Percentiles rank a stretch among this genome's conserved stretches.
Conservation (phyloP, 2,797 vertebrate genomes). For the Ctenopoma multispine region DNA sequence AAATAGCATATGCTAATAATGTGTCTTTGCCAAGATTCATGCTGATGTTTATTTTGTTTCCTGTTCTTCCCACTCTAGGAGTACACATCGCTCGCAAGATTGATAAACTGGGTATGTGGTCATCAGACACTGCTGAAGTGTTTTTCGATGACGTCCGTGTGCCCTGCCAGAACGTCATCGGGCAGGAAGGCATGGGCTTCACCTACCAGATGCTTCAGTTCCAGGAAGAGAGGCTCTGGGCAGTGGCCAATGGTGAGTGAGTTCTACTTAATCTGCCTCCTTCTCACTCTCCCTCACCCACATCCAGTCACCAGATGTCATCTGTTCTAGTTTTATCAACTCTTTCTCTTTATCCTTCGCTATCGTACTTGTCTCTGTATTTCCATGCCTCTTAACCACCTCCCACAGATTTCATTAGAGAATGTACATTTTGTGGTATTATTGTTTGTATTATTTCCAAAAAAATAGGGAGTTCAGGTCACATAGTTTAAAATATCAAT, state of each 20-base stretch:
- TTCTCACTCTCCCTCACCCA: background rate
- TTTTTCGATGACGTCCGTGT: constrained; percentile 90
- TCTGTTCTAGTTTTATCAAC: background rate
- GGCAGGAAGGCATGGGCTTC: constrained; percentile 91
- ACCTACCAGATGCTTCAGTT: constrained; percentile 93
- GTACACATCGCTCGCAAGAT: constrained; percentile 89
- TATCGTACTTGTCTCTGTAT: background rate
- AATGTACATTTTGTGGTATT: background rate
- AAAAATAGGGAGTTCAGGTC: constrained; percentile 22
- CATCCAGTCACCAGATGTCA: background rate
- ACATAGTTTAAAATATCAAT: constrained; percentile 9
- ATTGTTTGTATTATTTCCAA: background rate
- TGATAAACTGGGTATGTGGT: constrained; percentile 89
- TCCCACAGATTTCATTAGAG: background rate
- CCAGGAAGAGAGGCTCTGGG: constrained; percentile 90
- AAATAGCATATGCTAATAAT: constrained; percentile 1
- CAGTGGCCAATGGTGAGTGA: constrained; percentile 84
- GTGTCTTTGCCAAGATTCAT: background rate
- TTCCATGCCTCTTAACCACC: background rate
- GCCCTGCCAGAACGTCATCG: constrained; percentile 87
- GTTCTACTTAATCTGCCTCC: background rate
- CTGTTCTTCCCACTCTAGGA: constrained; percentile 65
- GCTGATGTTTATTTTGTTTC: constrained; percentile 17
- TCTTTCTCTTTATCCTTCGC: background rate
- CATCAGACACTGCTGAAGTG: constrained; percentile 88